A percentile compares a stretch with the other conserved stretches of the same genome.
Conservation (phyloP, 1,140 invertebrate species). For the Nasonia giraulti region DNA sequence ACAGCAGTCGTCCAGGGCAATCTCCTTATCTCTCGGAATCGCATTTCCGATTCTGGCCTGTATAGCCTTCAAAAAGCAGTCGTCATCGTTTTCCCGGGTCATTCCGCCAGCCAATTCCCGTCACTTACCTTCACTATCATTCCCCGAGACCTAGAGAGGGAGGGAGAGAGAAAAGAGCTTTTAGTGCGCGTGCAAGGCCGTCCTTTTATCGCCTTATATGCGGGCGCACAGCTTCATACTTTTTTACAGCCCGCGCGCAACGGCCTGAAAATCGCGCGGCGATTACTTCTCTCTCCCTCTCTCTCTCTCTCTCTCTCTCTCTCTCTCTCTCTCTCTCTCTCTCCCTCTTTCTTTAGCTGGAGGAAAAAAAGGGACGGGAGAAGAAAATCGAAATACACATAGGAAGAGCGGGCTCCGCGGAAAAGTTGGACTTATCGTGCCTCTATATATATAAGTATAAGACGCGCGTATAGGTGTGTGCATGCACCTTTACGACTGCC, state of each 20-base stretch:
- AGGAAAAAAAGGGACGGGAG: background rate
- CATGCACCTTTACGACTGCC: constrained; percentile 48
- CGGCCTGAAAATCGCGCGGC: constrained; percentile 2
- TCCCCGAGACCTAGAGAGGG: background rate
- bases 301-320: background rate
- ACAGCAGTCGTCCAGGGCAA: no score
- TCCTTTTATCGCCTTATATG: constrained; percentile 51
- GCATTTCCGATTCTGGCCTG: constrained; percentile 8
- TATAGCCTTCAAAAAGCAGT: constrained; percentile 1
- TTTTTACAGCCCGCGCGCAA: constrained; percentile 35
- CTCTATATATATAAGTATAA: background rate
- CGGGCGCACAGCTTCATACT: constrained; percentile 52
- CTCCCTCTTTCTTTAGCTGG: background rate
- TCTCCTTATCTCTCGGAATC: constrained; percentile 5
- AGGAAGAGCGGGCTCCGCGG: background rate
- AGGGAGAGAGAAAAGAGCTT: constrained; percentile 23
- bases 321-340: background rate
- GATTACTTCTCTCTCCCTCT: constrained; percentile 22
- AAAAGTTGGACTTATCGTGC: constrained; percentile 20
- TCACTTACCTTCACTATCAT: constrained; percentile 41
- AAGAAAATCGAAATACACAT: constrained; percentile 1
- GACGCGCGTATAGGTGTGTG: no score
- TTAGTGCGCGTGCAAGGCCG: constrained; percentile 16
- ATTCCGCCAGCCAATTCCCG: constrained; percentile 35
- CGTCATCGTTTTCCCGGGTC: constrained; percentile 1